Percentiles rank a stretch among this genome's conserved stretches.
These are phyloP conservation scores for Gymnarchus niloticus DNA, from an alignment of 2,113 vertebrate species.

Conservation along the genomic window DNA sequence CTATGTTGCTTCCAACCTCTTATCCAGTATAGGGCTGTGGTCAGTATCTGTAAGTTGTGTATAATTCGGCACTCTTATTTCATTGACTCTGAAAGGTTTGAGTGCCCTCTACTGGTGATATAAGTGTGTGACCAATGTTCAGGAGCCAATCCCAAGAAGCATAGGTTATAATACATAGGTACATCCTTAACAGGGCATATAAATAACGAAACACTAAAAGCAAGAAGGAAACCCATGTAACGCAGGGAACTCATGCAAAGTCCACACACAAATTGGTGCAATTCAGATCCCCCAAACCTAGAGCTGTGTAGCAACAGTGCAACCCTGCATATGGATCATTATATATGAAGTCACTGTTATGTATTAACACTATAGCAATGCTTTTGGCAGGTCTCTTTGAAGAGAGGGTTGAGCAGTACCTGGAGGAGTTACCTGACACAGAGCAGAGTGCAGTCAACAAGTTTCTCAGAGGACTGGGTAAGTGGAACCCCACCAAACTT, in stretches of 20 bases:
- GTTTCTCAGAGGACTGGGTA: conserved; percentile 92
- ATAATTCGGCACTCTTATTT: background rate
- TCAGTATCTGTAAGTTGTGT: conserved; percentile 40
- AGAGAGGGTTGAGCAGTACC: conserved; percentile 90
- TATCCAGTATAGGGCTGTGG: background rate
- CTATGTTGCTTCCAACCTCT: background rate
- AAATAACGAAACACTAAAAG: background rate
- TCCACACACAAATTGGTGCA: background rate
- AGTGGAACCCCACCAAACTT: conserved; percentile 44
- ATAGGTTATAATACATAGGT: background rate
- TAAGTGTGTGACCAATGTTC: background rate
- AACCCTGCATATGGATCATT: background rate
- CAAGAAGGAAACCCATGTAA: background rate
- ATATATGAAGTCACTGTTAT: background rate
- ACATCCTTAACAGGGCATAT: background rate
- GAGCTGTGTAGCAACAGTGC: background rate
- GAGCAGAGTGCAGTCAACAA: conserved; percentile 98
- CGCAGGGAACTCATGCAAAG: background rate
- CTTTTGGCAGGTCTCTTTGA: conserved; percentile 82
- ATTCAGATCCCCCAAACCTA: background rate
- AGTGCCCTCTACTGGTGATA: conserved; percentile 36
- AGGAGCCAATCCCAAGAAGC: background rate
- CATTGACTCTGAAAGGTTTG: background rate
- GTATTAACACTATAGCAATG: conserved; percentile 12
- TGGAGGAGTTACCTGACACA: conserved; percentile 93